Conservation (phyloP, 2,888 invertebrate genomes). For the Thumatha senex region DNA sequence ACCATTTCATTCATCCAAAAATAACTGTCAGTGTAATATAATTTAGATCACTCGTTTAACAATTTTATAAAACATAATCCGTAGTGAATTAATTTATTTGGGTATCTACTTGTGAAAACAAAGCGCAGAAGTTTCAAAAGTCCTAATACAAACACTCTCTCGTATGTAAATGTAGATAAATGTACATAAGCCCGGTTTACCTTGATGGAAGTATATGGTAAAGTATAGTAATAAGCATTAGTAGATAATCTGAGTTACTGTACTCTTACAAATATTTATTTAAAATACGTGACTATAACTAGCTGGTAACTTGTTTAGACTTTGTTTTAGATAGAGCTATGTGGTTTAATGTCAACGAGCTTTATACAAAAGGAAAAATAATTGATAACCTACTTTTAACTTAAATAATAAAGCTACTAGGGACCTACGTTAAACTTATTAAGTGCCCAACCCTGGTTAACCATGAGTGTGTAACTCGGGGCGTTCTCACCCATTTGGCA, state of each 20-base stretch:
- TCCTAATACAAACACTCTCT: not conserved
- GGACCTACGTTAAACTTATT: too few relatives aligned
- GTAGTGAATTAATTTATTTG: constrained; percentile 1
- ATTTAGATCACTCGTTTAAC: not conserved
- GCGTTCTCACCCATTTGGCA: too few relatives aligned
- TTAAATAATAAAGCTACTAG: too few relatives aligned
- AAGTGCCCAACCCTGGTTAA: too few relatives aligned
- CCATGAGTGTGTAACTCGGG: too few relatives aligned
- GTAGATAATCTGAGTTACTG: not conserved
- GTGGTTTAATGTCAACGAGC: too few relatives aligned
- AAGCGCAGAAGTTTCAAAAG: constrained; percentile 4
- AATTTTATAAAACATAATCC: not conserved
- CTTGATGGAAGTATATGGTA: not conserved
- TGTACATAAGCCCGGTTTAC: not conserved
- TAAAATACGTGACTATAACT: not conserved
- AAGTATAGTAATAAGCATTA: not conserved
- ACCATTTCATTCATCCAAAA: too few relatives aligned
- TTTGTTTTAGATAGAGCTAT: too few relatives aligned
- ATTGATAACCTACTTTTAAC: too few relatives aligned
- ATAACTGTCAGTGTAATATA: not conserved
- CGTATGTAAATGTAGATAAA: not conserved
- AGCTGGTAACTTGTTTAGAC: too few relatives aligned
- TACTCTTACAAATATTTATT: not conserved
- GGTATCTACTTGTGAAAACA: not conserved
- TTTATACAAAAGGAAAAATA: too few relatives aligned